Evolutionary conservation across 92 coral and sea anemone species (phyloP).

Genomic region (Bergia sp.): DNA sequence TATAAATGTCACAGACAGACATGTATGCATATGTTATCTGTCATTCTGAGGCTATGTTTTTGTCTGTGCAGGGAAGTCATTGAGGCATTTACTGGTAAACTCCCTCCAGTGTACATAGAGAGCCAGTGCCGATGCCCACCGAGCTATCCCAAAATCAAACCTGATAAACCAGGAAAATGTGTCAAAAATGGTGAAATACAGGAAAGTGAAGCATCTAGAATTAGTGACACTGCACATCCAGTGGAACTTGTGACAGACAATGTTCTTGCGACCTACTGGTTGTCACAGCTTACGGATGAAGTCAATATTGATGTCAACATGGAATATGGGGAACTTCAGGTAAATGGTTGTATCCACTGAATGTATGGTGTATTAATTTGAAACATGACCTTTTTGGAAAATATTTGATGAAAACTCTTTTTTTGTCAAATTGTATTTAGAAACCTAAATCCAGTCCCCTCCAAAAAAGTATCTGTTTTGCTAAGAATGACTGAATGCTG

Average conservation of each 20-base stretch:
- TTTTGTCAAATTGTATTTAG: no score
- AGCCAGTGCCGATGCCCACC: slow-evolving; percentile 42
- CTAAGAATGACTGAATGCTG: no score
- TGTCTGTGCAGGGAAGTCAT: slow-evolving; percentile 18
- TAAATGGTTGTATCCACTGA: not conserved
- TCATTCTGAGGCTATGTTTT: not conserved
- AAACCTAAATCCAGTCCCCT: no score
- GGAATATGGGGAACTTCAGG: slow-evolving; percentile 45
- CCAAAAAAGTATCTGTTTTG: no score
- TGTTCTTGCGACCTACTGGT: slow-evolving; percentile 33
- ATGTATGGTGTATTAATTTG: no score
- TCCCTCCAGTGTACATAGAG: slow-evolving; percentile 30
- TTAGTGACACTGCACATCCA: slow-evolving; percentile 21
- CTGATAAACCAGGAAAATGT: slow-evolving; percentile 30
- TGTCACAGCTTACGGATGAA: slow-evolving; percentile 23
- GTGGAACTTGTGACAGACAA: slow-evolving; percentile 41
- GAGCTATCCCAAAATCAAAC: slow-evolving; percentile 23
- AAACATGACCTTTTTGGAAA: not conserved
- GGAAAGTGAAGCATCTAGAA: slow-evolving; percentile 13
- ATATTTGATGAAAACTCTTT: no score
- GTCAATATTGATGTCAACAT: slow-evolving; percentile 23
- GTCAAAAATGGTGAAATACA: slow-evolving; percentile 41
- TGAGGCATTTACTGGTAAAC: slow-evolving; percentile 29
- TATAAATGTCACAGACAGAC: no score
- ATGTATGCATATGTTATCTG: no score